Conservation (phyloP, 2,113 vertebrate species). For the Bos javanicus region DNA sequence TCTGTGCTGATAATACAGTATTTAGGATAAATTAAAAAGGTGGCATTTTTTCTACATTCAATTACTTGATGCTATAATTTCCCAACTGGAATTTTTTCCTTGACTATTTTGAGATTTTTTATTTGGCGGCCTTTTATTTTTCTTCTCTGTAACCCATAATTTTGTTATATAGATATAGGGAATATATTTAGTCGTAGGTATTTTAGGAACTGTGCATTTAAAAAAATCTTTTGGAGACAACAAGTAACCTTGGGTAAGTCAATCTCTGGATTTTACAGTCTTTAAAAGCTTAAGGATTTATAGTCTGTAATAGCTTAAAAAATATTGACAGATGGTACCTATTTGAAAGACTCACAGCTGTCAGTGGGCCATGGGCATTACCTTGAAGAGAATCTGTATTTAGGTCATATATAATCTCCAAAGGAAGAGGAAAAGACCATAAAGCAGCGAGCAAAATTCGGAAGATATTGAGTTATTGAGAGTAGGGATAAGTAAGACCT, state of each 20-base stretch:
- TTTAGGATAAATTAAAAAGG: not conserved
- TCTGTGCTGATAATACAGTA: not conserved
- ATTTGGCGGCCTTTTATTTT: not conserved
- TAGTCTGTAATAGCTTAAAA: not conserved
- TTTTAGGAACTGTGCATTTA: not conserved
- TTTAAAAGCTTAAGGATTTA: not conserved
- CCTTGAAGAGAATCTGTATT: not conserved
- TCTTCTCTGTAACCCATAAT: not conserved
- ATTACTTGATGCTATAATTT: not conserved
- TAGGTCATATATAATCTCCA: not conserved
- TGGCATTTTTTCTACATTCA: not conserved
- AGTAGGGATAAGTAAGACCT: not conserved
- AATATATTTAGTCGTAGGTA: not conserved
- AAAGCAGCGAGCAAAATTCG: not conserved
- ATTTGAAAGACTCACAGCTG: not conserved
- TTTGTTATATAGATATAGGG: not conserved
- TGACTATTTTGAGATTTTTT: not conserved
- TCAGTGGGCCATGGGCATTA: not conserved
- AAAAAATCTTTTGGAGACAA: not conserved
- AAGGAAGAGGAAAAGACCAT: not conserved
- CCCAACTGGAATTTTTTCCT: not conserved
- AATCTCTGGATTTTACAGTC: not conserved
- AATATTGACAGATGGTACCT: not conserved
- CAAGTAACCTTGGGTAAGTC: not conserved
- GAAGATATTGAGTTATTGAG: not conserved